phyloP scores from a whole-genome alignment of 2,888 invertebrate genomes.

The Aromia moschata region DNA sequence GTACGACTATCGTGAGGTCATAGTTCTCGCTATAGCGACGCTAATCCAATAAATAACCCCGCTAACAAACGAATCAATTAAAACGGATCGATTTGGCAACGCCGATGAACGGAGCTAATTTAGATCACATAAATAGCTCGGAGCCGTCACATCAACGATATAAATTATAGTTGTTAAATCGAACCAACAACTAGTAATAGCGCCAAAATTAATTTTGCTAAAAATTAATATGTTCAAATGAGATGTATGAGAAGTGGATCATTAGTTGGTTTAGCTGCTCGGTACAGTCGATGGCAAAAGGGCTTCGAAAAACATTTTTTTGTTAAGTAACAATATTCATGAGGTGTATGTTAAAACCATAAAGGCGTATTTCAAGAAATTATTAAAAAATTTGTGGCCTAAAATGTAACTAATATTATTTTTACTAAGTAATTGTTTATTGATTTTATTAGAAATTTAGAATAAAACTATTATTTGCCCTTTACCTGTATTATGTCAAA shows the following conservation, averaged over 20 bases:
- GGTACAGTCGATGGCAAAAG: too few species aligned
- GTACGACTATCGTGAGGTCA: conserved; percentile 3
- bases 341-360: too few species aligned
- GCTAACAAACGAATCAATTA: conserved; percentile 5
- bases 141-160: background rate
- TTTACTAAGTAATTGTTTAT: too few species aligned
- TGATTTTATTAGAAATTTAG: too few species aligned
- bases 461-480: too few species aligned
- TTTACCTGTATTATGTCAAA: too few species aligned
- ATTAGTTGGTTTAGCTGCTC: too few species aligned
- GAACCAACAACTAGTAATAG: conserved; percentile 1
- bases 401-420: too few species aligned
- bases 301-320: too few species aligned
- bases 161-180: conserved; percentile 11
- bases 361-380: too few species aligned
- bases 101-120: background rate
- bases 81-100: background rate
- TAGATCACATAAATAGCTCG: background rate
- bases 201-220: background rate
- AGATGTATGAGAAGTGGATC: background rate
- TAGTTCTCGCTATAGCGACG: conserved; percentile 10
- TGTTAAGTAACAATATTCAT: too few species aligned
- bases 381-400: too few species aligned
- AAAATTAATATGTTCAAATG: conserved; percentile 4
- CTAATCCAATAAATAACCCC: conserved; percentile 12